These are phyloP conservation scores for Pheosia tremula DNA, from an alignment of 2,888 invertebrate species.

Conservation along the genomic window DNA sequence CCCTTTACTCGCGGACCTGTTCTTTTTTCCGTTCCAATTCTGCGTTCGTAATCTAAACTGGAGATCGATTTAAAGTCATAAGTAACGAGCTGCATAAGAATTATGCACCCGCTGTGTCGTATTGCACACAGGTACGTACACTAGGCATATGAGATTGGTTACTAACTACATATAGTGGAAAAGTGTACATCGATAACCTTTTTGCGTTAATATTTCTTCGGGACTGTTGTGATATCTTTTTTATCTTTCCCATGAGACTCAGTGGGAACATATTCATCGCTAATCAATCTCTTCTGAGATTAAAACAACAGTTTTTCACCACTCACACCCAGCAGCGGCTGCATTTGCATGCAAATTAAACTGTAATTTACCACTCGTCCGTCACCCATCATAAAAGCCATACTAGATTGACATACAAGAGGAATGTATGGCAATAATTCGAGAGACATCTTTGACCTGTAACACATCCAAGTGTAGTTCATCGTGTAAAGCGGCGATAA, in stretches of 20 bases:
- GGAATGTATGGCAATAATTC: conserved; percentile 22
- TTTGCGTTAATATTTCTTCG: neutral
- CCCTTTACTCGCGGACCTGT: conserved; percentile 54
- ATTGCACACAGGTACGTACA: conserved; percentile 14
- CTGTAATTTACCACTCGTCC: neutral
- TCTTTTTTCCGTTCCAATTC: conserved; percentile 63
- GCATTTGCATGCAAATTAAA: neutral
- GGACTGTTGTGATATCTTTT: too few relatives aligned
- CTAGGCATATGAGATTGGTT: conserved; percentile 14
- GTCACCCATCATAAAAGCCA: conserved; percentile 4
- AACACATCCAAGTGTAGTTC: conserved; percentile 37
- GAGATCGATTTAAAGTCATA: conserved; percentile 63
- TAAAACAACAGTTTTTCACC: too few relatives aligned
- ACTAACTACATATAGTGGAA: neutral
- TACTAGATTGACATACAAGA: conserved; percentile 14
- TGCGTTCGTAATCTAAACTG: conserved; percentile 56
- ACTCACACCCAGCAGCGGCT: too few relatives aligned
- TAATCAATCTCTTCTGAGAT: too few relatives aligned
- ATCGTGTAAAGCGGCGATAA: conserved; percentile 47
- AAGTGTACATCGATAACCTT: neutral
- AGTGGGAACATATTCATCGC: too few relatives aligned
- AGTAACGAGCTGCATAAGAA: conserved; percentile 50
- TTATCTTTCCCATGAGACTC: too few relatives aligned
- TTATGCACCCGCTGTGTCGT: conserved; percentile 35
- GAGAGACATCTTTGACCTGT: conserved; percentile 50